These are phyloP conservation scores for Sebastiscus albofasciatus DNA, from an alignment of 2,797 vertebrate genomes.

Conservation along the genomic window DNA sequence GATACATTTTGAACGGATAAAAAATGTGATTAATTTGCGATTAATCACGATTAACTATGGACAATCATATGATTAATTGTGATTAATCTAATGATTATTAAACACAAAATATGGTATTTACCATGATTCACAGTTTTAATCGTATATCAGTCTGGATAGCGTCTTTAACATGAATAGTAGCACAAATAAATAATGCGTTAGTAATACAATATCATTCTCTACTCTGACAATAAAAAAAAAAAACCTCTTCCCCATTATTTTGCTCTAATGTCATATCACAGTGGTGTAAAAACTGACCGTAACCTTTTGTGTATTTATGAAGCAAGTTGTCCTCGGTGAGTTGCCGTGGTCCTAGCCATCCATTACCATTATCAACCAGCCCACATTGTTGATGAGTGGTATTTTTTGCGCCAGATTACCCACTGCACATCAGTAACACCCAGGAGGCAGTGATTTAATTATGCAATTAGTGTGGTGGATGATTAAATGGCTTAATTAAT, in stretches of 20 bases:
- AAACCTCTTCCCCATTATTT: background rate
- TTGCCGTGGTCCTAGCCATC: conserved; percentile 59
- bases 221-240: background rate
- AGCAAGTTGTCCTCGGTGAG: conserved; percentile 49
- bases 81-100: background rate
- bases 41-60: too few relatives aligned
- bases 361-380: conserved; percentile 79
- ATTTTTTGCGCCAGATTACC: conserved; percentile 79
- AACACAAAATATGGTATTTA: background rate
- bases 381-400: conserved; percentile 79
- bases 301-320: conserved; percentile 42
- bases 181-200: background rate
- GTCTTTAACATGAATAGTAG: background rate
- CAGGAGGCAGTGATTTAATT: conserved; percentile 86
- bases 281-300: conserved; percentile 27
- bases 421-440: conserved; percentile 78
- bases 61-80: too few relatives aligned
- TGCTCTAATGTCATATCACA: background rate
- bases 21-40: too few relatives aligned
- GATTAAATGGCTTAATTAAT: conserved; percentile 87
- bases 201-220: background rate
- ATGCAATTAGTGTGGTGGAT: conserved; percentile 84
- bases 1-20: too few relatives aligned
- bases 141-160: background rate
- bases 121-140: background rate